Base-by-base conservation (phyloP, 1,140 invertebrate genomes). In the Chironomus striatipennis region DNA sequence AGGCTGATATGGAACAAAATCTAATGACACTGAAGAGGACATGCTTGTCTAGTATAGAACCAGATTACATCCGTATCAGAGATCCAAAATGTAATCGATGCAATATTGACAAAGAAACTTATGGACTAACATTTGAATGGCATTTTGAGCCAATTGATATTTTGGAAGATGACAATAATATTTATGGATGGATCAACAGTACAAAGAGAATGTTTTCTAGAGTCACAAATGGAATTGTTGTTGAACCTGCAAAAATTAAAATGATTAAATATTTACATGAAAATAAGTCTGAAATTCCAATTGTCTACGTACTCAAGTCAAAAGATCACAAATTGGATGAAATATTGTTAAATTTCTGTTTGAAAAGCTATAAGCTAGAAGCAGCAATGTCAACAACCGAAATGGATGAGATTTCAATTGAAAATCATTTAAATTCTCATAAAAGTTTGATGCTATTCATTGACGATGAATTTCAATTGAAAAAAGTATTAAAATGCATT, bases 221-320 rank as follows among this genome's bases (percentile, higher is more conserved):
- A 18, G 9, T 20, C 10, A 8, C 10, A 10, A 12, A 70, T 10
- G n/a, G 15, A 10, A 6, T 70, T 9, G 18, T 70, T 20, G 10
- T 70, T 70, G 15, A 70, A 18, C 65, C 65, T 9, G 65, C 65
- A 70, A 15, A 70, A 20, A 70, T 70, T 18, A 21, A 70, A 70
- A 70, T 70, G 65, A 70, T 70, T 70, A 70, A 70, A 10, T 21
- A 70, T 12, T 70, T 70, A 21, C 65, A 70, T 9, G 10, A 7
- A 20, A n/a, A 21, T 7, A 70, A 70, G 18, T 10, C 65, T 7
- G 20, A 70, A 20, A 70, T 18, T 9, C 20, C 65, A 70, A 70
- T 70, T 21, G 18, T 70, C 9, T 70, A 20, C 20, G 18, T 70
- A 0, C 7, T 70, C 2, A 70, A 70, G 9, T 20, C 65, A 70